Percentiles rank a stretch among this genome's conserved stretches.
Conservation (phyloP, 2,888 invertebrate species). For the Cecidostiba fungosa region DNA sequence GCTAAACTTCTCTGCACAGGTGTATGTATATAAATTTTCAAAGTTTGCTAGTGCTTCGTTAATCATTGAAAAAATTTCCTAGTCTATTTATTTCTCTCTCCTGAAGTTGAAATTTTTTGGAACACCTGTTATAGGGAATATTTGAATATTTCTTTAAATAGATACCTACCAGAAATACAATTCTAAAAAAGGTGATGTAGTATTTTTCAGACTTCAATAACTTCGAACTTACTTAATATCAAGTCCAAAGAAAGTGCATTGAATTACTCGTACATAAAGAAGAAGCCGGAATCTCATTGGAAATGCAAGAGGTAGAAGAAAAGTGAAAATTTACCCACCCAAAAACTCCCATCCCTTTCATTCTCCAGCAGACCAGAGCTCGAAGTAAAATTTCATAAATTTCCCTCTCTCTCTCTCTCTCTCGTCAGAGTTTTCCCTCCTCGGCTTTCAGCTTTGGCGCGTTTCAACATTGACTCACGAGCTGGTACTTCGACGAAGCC, state of each 20-base stretch:
- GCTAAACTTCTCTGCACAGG: slow-evolving; percentile 6
- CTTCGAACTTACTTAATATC: not conserved
- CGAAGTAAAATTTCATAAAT: slow-evolving; percentile 42
- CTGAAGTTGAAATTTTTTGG: slow-evolving; percentile 22
- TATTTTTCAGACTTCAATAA: not conserved
- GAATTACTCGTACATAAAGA: not conserved
- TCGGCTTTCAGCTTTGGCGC: not conserved
- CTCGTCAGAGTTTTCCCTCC: not conserved
- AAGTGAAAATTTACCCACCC: not conserved
- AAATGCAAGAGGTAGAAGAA: not conserved
- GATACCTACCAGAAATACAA: not conserved
- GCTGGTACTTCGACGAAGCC: not conserved
- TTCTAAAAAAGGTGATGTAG: not conserved
- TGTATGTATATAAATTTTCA: slow-evolving; percentile 3
- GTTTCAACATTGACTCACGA: slow-evolving; percentile 18
- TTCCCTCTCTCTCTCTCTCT: not conserved
- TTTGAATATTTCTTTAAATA: slow-evolving; percentile 29
- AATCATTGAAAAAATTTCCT: slow-evolving; percentile 49
- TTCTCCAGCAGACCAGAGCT: slow-evolving; percentile 13
- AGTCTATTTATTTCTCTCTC: not conserved
- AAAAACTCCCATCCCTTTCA: slow-evolving; percentile 3
- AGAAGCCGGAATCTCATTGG: not conserved
- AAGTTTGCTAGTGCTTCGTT: slow-evolving; percentile 50
- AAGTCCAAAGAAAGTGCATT: not conserved
- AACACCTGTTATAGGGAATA: slow-evolving; percentile 56